Evolutionary conservation across 2,797 vertebrate genomes (phyloP), one percentile per base, ranked within the genome.

Genomic region (Nasua narica): DNA sequence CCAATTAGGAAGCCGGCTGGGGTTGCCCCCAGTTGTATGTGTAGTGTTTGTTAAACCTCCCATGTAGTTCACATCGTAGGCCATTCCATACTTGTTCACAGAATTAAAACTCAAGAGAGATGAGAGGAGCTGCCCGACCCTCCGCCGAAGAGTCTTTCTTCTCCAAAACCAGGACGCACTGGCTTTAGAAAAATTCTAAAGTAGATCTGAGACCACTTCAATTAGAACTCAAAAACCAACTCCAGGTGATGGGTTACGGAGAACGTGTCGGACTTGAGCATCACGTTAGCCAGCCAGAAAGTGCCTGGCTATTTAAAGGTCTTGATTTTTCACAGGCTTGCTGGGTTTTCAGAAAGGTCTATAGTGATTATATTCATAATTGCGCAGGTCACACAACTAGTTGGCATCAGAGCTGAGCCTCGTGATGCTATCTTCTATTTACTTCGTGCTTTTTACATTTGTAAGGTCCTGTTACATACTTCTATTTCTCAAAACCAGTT

Each of bases 21-120:
- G 62, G 43, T 46, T 93, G 74, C 16, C 52, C 5, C 19, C 4
- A 37, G 43, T 52, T 29, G 21, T 14, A 32, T 5, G 32, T n/a
- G 9, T 35, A 7, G 15, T 50, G 23, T 72, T 90, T 60, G 54
- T 67, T 67, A 83, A 97, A 37, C 7, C 15, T 40, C 27, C 46
- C 23, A 9, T 15, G 29, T 21, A 52, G 27, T 81, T 92, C n/a
- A 50, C 21, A 54, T 13, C 27, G 35, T 52, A 40, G 37, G 35
- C 13, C 32, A 15, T 46, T 35, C 54, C n/a, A 3, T 50, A 11
- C 21, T 81, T 74, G 54, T 37, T 91, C 72, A 23, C 43, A 81
- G 67, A 83, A 89, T 91, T 89, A 79, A 95, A 87, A 89, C 74
- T 91, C 56, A n/a, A 74, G 60, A 87, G 87, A 74, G 81, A 91